Evolutionary conservation across 2,113 vertebrate species (phyloP).

Genomic region (Mustelus asterias): DNA sequence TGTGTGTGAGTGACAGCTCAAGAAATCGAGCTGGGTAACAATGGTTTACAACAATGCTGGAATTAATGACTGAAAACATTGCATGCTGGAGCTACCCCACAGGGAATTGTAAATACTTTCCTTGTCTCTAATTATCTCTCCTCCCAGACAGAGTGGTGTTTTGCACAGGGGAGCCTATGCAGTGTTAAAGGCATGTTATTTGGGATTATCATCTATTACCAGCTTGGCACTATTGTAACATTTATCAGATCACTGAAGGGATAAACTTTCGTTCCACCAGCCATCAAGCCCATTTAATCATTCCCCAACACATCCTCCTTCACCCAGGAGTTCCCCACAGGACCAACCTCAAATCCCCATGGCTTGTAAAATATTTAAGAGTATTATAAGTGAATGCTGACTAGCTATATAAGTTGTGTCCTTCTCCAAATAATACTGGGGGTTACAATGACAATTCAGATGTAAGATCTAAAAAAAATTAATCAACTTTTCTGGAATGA

Average conservation of each 20-base stretch:
- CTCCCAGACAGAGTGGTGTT: neutral
- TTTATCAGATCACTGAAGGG: neutral
- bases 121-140: neutral
- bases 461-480: neutral
- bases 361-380: neutral
- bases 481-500: too few relatives aligned
- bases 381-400: neutral
- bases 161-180: neutral
- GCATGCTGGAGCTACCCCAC: neutral
- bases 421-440: neutral
- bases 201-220: slow-evolving; percentile 22
- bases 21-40: neutral
- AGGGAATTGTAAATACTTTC: neutral
- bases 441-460: neutral
- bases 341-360: neutral
- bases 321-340: neutral
- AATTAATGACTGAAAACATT: neutral
- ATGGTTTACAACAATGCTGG: neutral
- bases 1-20: neutral
- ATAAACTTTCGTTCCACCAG: neutral
- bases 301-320: neutral
- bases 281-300: neutral
- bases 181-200: neutral
- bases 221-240: neutral
- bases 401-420: neutral